phyloP scores from a whole-genome alignment of 2,888 invertebrate species.

The Pyrrhosoma nymphula region DNA sequence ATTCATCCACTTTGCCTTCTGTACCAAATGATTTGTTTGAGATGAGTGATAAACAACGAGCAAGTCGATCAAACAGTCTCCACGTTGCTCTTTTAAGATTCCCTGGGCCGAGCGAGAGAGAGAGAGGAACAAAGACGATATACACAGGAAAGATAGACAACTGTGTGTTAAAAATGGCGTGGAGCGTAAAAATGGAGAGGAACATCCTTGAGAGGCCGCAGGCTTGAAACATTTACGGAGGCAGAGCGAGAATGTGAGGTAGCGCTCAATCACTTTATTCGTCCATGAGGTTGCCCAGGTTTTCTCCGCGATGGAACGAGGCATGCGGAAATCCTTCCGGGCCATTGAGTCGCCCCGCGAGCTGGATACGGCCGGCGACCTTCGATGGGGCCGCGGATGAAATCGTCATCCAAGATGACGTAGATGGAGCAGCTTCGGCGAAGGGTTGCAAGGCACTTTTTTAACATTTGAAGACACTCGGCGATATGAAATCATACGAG shows the following conservation, averaged over 20 bases:
- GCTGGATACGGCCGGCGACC: neutral
- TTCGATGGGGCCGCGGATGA: neutral
- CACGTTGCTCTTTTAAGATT: too few species aligned
- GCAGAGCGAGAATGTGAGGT: neutral
- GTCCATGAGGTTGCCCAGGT: neutral
- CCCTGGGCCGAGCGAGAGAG: too few species aligned
- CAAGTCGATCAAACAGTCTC: too few species aligned
- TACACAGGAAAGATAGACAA: too few species aligned
- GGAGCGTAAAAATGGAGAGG: too few species aligned
- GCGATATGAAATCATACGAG: too few species aligned
- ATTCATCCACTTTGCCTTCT: too few species aligned
- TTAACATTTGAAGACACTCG: too few species aligned
- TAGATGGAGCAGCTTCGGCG: neutral
- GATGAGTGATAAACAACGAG: too few species aligned
- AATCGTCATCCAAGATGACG: neutral
- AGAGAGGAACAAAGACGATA: too few species aligned
- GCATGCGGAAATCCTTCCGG: neutral
- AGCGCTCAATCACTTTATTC: slow-evolving; percentile 1
- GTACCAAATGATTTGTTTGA: too few species aligned
- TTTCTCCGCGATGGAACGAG: neutral
- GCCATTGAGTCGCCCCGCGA: neutral
- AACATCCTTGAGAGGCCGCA: neutral
- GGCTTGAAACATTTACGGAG: neutral
- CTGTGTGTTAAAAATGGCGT: too few species aligned
- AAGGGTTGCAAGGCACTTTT: neutral